Evolutionary conservation across 2,888 invertebrate genomes (phyloP), one percentile per base, ranked within the genome.

Genomic region (Ceratothoa steindachneri): DNA sequence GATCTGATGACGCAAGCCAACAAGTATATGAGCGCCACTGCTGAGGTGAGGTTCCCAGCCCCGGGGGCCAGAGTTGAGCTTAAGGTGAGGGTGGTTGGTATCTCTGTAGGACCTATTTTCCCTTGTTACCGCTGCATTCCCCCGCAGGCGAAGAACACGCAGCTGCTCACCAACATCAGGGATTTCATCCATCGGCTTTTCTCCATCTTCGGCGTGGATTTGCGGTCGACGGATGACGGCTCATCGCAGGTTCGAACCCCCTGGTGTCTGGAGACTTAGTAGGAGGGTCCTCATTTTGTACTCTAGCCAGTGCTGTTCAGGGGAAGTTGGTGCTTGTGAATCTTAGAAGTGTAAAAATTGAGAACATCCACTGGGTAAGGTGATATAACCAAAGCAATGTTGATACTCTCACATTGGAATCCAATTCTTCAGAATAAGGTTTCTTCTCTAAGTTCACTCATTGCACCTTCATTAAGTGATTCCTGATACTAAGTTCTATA

Each of bases 1-100:
- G 94, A 95, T 82, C 85, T 98, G 67, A 91, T 97, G n/a, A 87
- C 90, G 1, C 86, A 89, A n/a, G 88, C 90, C 77, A 97, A 99
- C 86, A 87, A 92, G 81, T 98, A 96, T 85, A 87, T 96, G 80
- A 87, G 90, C 83, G 88, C 89, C 81, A 81, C 85, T 87, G 80
- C 86, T 84, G 76, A 83, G 87, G 80, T 84, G 87, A 82, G 69
- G n/a, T n/a, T n/a, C n/a, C n/a, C n/a, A n/a, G n/a, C n/a, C n/a
- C n/a, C n/a, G n/a, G n/a, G n/a, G n/a, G n/a, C n/a, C n/a, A n/a
- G n/a, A n/a, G n/a, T n/a, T n/a, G n/a, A n/a, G n/a, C n/a, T n/a
- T n/a, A n/a, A n/a, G n/a, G n/a, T n/a, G n/a, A n/a, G n/a, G 3
- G 52, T 51, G 15, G 19, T 51, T 51, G 52, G 52, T 51, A 51